These are phyloP conservation scores for Dallia pectoralis DNA, from an alignment of 2,797 vertebrate species.

Conservation along the genomic window DNA sequence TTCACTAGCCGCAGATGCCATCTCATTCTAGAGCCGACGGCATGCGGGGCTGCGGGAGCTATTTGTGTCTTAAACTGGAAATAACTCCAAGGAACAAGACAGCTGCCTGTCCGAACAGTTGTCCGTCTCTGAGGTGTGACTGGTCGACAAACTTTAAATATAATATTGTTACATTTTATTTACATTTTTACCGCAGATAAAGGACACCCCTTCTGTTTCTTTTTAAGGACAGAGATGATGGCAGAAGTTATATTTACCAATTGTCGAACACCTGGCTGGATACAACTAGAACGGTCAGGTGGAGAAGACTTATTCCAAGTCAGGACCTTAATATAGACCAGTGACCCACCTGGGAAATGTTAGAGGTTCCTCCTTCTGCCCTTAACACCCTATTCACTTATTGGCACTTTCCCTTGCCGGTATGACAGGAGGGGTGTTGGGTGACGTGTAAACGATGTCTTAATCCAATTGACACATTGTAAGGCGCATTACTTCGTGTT, in stretches of 20 bases:
- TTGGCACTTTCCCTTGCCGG: conserved; percentile 58
- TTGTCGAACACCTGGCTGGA: conserved; percentile 42
- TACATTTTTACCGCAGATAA: not conserved
- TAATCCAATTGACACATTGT: conserved; percentile 44
- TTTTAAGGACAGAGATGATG: not conserved
- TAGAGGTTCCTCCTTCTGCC: not conserved
- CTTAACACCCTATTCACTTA: conserved; percentile 50
- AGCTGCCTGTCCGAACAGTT: conserved; percentile 49
- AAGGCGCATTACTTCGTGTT: conserved; percentile 47
- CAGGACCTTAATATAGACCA: conserved; percentile 52
- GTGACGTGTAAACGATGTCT: conserved; percentile 52
- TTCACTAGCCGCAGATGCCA: conserved; percentile 24
- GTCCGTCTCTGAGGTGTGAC: not conserved
- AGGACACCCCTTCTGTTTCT: not conserved
- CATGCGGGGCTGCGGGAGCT: conserved; percentile 55
- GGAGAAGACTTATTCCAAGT: conserved; percentile 36
- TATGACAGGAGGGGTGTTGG: conserved; percentile 30
- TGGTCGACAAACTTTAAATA: not conserved
- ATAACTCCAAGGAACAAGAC: conserved; percentile 48
- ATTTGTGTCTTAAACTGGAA: conserved; percentile 51
- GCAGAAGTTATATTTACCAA: not conserved
- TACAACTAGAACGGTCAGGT: conserved; percentile 6
- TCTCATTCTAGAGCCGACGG: conserved; percentile 46
- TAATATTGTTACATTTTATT: not conserved
- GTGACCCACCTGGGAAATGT: not conserved